Evolutionary conservation across 2,888 invertebrate genomes (phyloP), one percentile per base, ranked within the genome.

Genomic region (Athalia cordata): DNA sequence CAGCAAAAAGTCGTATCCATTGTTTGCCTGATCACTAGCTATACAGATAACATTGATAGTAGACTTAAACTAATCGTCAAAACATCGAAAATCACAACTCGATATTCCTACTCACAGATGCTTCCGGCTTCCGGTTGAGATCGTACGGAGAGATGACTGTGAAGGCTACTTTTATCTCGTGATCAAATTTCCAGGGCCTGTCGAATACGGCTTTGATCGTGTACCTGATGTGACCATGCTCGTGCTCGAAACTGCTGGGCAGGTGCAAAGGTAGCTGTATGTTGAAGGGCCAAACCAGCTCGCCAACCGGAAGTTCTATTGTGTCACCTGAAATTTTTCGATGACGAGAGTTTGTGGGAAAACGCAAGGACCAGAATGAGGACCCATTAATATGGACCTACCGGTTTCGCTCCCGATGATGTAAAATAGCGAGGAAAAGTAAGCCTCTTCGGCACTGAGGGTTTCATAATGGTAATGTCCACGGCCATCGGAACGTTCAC

Each of bases 321-420:
- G 50, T 59, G 13, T 45, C 62, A 62, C 75, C 75, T 75, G 13
- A 13, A 50, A 55, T 43, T 68, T 45, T 55, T 29, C 4, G 55
- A 55, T n/a, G 9, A 43, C 11, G 47, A 29, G 29, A 29, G 29
- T 29, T 29, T 29, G 29, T 29, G 29, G 29, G 29, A 29, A 29
- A 29, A 29, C 29, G 29, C 29, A 29, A 29, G 29, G 29, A 29
- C 29, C 29, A 29, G 2, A 29, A 29, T 29, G 29, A 29, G 29
- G 29, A 29, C 29, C 29, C 29, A 29, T 29, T 29, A 29, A 29
- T 29, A 29, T 29, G 29, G 29, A 29, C 43, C n/a, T 64, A 75
- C 75, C 85, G 90, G 93, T 92, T 91, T 92, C 93, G 85, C 94
- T 94, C 74, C 95, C 95, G 72, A 94, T 86, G 79, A 95, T 86